A percentile compares a stretch with the other conserved stretches of the same genome.
phyloP scores from a whole-genome alignment of 2,888 invertebrate genomes.

The Meteorus cinctellus region DNA sequence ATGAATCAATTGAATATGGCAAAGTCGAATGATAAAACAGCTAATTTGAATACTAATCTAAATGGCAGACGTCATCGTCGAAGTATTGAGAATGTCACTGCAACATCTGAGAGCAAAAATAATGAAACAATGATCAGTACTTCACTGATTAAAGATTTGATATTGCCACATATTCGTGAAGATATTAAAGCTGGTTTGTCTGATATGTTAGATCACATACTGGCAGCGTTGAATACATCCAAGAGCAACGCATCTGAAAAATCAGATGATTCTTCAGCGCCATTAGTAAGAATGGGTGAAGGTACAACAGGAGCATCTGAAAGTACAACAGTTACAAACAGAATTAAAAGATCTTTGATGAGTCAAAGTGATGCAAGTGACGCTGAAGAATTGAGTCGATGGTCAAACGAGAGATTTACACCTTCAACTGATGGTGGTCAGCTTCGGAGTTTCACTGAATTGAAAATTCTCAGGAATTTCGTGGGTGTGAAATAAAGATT shows the following conservation, averaged over 20 bases:
- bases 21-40: background rate
- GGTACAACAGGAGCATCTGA: background rate
- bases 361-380: conserved; percentile 24
- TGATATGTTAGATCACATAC: conserved; percentile 46
- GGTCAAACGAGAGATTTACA: conserved; percentile 54
- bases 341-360: background rate
- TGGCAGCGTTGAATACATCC: conserved; percentile 16
- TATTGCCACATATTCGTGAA: conserved; percentile 49
- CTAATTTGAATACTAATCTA: background rate
- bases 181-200: conserved; percentile 53
- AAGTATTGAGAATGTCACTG: background rate
- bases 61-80: background rate
- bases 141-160: conserved; percentile 42
- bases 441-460: conserved; percentile 54
- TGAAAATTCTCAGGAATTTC: conserved; percentile 47
- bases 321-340: background rate
- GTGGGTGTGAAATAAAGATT: too few relatives aligned
- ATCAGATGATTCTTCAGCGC: conserved; percentile 20
- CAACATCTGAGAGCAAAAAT: conserved; percentile 14
- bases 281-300: conserved; percentile 22
- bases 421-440: conserved; percentile 46
- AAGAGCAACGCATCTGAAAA: background rate
- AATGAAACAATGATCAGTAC: conserved; percentile 8
- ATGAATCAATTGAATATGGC: background rate
- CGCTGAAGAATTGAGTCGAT: conserved; percentile 49